Conservation (phyloP, 2,113 vertebrate genomes). For the Sminthopsis crassicaudata region DNA sequence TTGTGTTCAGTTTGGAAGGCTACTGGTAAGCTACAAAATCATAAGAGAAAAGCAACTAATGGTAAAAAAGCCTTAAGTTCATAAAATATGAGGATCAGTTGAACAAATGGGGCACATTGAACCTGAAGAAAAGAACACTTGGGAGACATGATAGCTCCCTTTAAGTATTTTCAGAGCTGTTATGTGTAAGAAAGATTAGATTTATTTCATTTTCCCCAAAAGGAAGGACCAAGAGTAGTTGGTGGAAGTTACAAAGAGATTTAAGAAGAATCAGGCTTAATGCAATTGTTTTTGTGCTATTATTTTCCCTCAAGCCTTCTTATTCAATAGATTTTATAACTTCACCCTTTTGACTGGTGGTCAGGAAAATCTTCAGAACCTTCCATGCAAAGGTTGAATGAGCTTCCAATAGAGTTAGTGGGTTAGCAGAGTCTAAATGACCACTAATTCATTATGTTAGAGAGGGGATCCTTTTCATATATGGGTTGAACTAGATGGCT, state of each 20-base stretch:
- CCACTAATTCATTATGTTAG: not conserved
- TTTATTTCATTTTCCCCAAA: not conserved
- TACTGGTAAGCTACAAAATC: not conserved
- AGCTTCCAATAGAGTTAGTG: not conserved
- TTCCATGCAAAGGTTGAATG: not conserved
- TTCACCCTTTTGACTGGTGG: no score
- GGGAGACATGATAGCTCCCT: not conserved
- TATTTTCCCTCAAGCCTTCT: no score
- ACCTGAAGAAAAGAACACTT: not conserved
- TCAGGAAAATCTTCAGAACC: not conserved
- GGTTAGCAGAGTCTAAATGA: not conserved
- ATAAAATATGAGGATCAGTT: not conserved
- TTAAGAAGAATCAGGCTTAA: no score
- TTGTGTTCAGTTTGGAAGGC: not conserved
- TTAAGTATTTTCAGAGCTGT: not conserved
- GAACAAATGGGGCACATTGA: not conserved
- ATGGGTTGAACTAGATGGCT: not conserved
- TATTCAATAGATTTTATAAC: no score
- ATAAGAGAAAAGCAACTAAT: not conserved
- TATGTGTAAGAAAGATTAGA: not conserved
- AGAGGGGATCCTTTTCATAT: not conserved
- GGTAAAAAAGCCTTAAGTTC: not conserved
- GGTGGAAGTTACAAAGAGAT: not conserved
- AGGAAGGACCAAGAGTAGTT: not conserved
- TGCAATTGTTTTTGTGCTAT: no score